Evolutionary conservation across 2,888 invertebrate species (phyloP), one percentile per base, ranked within the genome.

Genomic region (Caenorhabditis sp.): DNA sequence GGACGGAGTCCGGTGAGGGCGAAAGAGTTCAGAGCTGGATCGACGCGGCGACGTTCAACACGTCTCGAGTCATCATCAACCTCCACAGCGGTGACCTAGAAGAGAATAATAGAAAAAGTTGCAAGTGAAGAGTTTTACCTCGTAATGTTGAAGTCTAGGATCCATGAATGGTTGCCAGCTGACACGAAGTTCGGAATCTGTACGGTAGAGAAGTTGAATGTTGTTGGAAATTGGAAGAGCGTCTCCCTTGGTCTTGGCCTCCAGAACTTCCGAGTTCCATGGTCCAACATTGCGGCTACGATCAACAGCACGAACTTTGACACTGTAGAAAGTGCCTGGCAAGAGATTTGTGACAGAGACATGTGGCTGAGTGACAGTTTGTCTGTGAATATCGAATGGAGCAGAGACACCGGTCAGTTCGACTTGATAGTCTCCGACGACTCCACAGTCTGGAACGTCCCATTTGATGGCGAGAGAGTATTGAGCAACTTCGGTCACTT

Each of bases 381-480:
- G 90, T 5, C 91, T 87, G 76, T 92, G 92, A 16, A 92, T 87
- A 66, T 92, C 92, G 72, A 92, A 92, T 16, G 86, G 86, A 22
- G 90, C 88, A 41, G 85, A 84, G 14, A 89, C 80, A n/a, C 90
- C 91, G 61, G 88, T 87, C 70, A 91, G 63, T 75, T 91, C 91
- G 38, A 91, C 86, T 79, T 89, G 87, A 80, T 91, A 92, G 61
- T 91, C 90, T 68, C 90, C 91, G 49, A 92, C 88, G 28, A 87
- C 87, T 4, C 92, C 92, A 80, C 92, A 92, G 70, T 92, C 91
- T 8, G 92, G 92, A 35, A 88, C 86, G 47, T 91, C 90, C 92
- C 92, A 92, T 31, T 87, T 85, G 77, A 92, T 85, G 12, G 90
- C 90, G 41, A 92, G 80, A 28, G 91, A 90, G 84, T 85, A 90